Conservation (phyloP, 2,797 vertebrate genomes). For the Gouania willdenowi region DNA sequence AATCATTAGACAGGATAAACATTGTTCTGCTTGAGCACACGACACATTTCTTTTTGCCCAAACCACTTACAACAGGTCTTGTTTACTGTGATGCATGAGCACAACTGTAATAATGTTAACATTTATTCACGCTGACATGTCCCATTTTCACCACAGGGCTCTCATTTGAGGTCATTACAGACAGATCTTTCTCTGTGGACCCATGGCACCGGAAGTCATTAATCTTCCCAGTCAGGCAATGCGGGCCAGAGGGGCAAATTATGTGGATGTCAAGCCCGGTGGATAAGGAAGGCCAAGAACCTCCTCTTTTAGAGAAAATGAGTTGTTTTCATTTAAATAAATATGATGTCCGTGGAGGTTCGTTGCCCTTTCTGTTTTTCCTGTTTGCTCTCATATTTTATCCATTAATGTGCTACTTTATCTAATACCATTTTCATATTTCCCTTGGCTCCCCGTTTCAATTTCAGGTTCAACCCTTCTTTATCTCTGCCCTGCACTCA, state of each 20-base stretch:
- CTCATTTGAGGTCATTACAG: slow-evolving; percentile 20
- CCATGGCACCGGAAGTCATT: slow-evolving; percentile 49
- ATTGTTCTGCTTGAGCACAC: slow-evolving; percentile 5
- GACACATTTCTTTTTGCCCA: not conserved
- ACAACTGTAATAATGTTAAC: slow-evolving; percentile 21
- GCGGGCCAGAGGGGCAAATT: slow-evolving; percentile 51
- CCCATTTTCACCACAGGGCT: slow-evolving; percentile 15
- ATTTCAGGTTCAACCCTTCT: slow-evolving; percentile 8
- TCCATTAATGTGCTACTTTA: slow-evolving; percentile 35
- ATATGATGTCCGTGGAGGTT: slow-evolving; percentile 49
- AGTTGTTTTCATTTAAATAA: slow-evolving; percentile 67
- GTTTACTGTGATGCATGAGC: slow-evolving; percentile 11
- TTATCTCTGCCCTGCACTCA: slow-evolving; percentile 15
- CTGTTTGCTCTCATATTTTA: slow-evolving; percentile 28
- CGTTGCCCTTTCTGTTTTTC: slow-evolving; percentile 20
- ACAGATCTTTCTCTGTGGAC: slow-evolving; percentile 22
- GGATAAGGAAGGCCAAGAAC: slow-evolving; percentile 31
- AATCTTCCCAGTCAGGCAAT: slow-evolving; percentile 71
- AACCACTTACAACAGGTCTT: slow-evolving; percentile 5
- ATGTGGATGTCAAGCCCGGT: slow-evolving; percentile 19
- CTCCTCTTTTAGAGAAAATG: slow-evolving; percentile 50
- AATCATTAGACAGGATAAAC: slow-evolving; percentile 1
- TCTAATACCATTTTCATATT: slow-evolving; percentile 18
- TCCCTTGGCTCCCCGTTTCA: slow-evolving; percentile 2
- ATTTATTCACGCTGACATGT: slow-evolving; percentile 32